Conservation (phyloP, 2,113 vertebrate species). For the Dolichotis patagonum region DNA sequence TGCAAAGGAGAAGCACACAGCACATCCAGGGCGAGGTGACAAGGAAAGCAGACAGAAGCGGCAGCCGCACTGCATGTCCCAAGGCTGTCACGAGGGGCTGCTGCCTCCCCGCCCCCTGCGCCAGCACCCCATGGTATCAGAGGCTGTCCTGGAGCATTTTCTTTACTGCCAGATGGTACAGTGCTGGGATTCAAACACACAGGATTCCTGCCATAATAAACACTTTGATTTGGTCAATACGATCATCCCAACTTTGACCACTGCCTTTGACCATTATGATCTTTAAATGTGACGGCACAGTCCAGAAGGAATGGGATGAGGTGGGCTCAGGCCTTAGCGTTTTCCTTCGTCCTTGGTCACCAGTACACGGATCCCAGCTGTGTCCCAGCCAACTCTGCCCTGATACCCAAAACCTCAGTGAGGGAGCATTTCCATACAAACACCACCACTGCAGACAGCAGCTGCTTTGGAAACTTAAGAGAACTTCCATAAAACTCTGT, state of each 20-base stretch:
- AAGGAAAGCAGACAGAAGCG: slow-evolving; percentile 21
- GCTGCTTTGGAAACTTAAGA: background rate
- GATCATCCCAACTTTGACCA: background rate
- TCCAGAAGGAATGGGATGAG: background rate
- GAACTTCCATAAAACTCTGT: background rate
- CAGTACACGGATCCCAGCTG: accelerated
- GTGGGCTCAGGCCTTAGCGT: accelerated
- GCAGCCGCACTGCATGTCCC: slow-evolving; percentile 37
- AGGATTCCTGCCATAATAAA: background rate
- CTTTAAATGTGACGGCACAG: background rate
- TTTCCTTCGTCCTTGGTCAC: accelerated
- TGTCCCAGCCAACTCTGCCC: background rate
- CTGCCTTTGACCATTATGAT: background rate
- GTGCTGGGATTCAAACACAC: background rate
- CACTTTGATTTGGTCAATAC: background rate
- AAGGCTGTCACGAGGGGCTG: slow-evolving; percentile 46
- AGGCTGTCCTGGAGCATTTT: background rate
- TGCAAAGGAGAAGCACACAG: slow-evolving; percentile 36
- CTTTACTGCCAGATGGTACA: background rate
- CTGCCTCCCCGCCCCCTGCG: background rate
- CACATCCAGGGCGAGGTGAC: slow-evolving; percentile 57
- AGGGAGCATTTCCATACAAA: background rate
- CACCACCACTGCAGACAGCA: background rate
- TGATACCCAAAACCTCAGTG: too few relatives aligned
- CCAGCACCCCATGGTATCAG: background rate